A percentile compares a stretch with the other conserved stretches of the same genome.
Conservation (phyloP, 2,113 vertebrate genomes). For the Rhagologus leucostigma region DNA sequence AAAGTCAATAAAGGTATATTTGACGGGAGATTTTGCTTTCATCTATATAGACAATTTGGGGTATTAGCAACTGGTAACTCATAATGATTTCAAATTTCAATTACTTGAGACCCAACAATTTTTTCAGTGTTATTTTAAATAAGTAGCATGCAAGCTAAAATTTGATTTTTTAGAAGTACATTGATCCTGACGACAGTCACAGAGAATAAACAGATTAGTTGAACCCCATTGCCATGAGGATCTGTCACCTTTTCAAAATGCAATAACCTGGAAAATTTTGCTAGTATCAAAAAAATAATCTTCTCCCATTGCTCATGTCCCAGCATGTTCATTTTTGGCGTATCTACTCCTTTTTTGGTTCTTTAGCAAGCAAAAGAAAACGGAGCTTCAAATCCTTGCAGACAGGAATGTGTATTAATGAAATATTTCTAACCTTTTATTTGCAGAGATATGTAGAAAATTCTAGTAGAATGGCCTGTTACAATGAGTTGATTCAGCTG, state of each 20-base stretch:
- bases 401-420: neutral
- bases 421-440: constrained; percentile 37
- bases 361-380: neutral
- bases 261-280: neutral
- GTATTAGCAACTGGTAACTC: neutral
- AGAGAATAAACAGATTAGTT: neutral
- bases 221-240: neutral
- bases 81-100: neutral
- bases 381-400: neutral
- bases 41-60: neutral
- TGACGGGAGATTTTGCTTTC: neutral
- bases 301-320: neutral
- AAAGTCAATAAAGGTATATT: neutral
- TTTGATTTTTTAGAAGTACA: neutral
- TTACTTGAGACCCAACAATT: neutral
- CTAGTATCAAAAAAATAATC: neutral
- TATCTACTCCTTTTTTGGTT: neutral
- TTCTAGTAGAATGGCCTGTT: constrained; percentile 91
- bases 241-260: neutral
- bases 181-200: neutral
- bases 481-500: constrained; percentile 94
- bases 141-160: neutral
- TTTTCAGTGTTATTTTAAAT: neutral
- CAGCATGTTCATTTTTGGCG: neutral
- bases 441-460: constrained; percentile 92